phyloP scores from a whole-genome alignment of 2,888 invertebrate species.

The Morinoia aosen region DNA sequence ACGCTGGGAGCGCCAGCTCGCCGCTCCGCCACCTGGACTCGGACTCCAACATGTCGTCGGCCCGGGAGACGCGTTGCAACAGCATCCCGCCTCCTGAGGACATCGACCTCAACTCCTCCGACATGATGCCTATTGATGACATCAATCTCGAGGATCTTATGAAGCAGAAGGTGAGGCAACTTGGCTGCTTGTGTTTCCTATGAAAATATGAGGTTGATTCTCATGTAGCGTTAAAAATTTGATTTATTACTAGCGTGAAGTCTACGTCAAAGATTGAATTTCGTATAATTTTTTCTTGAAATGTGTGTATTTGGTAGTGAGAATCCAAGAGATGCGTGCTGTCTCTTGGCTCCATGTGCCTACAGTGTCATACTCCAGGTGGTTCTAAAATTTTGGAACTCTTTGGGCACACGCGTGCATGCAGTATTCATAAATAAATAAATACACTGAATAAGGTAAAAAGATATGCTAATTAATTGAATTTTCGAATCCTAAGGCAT shows the following conservation, averaged over 20 bases:
- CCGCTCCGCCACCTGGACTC: conserved; percentile 6
- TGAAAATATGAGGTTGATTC: background rate
- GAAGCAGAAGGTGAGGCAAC: conserved; percentile 82
- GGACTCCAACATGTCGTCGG: conserved; percentile 25
- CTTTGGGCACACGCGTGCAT: background rate
- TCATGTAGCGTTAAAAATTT: background rate
- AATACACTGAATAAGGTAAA: too few relatives aligned
- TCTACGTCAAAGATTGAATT: background rate
- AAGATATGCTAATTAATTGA: too few relatives aligned
- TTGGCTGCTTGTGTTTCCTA: conserved; percentile 61
- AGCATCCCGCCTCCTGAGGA: conserved; percentile 59
- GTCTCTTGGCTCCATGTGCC: background rate
- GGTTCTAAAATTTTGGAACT: background rate
- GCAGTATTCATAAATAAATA: background rate
- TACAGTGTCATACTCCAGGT: background rate
- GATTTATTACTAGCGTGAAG: background rate
- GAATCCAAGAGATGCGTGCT: background rate
- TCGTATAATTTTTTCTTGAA: background rate
- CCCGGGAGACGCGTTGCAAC: conserved; percentile 5
- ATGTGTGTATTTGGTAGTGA: background rate
- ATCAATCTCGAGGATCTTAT: conserved; percentile 89
- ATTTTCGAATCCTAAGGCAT: too few relatives aligned
- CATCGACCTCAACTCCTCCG: conserved; percentile 64
- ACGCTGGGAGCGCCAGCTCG: background rate
- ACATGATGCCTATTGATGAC: conserved; percentile 79